Evolutionary conservation across 2,888 invertebrate genomes (phyloP).

Genomic region (Ethmia dodecea): DNA sequence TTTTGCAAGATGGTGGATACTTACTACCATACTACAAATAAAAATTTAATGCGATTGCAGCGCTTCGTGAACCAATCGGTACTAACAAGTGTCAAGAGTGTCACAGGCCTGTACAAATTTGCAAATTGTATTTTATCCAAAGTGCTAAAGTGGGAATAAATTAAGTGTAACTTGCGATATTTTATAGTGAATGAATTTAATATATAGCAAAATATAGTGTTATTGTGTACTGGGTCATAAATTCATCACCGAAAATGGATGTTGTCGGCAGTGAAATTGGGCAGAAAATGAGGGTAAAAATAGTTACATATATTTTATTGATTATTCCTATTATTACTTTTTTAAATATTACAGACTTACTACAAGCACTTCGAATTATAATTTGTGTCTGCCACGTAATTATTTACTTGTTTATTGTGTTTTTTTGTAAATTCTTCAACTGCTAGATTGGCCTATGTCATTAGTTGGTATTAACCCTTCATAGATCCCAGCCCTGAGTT

Average conservation of each 20-base stretch:
- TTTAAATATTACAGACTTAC: too few species aligned
- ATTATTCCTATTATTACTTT: too few species aligned
- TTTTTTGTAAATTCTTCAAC: too few species aligned
- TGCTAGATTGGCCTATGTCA: too few species aligned
- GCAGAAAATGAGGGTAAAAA: slow-evolving; percentile 89
- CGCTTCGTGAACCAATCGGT: neutral
- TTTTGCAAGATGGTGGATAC: too few species aligned
- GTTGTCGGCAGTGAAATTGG: slow-evolving; percentile 90
- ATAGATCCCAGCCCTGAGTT: too few species aligned
- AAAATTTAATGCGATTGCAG: neutral
- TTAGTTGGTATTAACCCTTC: too few species aligned
- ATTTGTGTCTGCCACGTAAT: too few species aligned
- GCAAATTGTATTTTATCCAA: neutral
- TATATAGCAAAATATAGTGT: neutral
- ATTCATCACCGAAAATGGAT: slow-evolving; percentile 76
- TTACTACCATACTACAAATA: too few species aligned
- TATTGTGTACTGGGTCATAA: neutral
- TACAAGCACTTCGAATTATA: too few species aligned
- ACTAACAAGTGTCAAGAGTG: neutral
- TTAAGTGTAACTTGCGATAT: neutral
- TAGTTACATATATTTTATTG: too few species aligned
- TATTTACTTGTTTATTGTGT: too few species aligned
- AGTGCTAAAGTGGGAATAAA: neutral
- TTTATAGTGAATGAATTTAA: neutral
- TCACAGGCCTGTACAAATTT: neutral